These are phyloP conservation scores for Tor tambroides DNA, from an alignment of 2,113 vertebrate species.

Conservation along the genomic window DNA sequence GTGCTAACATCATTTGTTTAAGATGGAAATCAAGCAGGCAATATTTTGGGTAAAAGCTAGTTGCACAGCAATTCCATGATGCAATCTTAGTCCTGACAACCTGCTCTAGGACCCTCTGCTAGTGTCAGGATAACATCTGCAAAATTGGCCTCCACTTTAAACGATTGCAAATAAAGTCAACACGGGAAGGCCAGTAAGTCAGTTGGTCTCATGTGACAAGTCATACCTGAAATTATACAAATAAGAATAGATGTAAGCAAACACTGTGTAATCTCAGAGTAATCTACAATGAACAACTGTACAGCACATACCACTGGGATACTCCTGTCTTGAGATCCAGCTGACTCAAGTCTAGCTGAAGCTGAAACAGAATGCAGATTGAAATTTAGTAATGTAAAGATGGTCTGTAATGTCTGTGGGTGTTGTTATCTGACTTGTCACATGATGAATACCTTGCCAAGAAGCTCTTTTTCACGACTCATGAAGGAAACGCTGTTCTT, in stretches of 20 bases:
- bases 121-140: background rate
- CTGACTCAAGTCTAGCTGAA: slow-evolving; percentile 83
- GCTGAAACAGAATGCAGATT: slow-evolving; percentile 66
- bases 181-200: slow-evolving; percentile 45
- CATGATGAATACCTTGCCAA: slow-evolving; percentile 82
- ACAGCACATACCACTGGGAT: slow-evolving; percentile 81
- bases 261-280: background rate
- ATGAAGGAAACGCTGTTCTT: slow-evolving; percentile 90
- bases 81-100: background rate
- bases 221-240: slow-evolving; percentile 71
- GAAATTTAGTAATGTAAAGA: background rate
- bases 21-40: background rate
- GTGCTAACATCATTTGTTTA: background rate
- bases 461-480: slow-evolving; percentile 85
- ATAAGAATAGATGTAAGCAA: slow-evolving; percentile 29
- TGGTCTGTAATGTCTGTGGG: background rate
- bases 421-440: background rate
- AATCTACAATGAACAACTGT: background rate
- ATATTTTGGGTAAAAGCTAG: slow-evolving; percentile 1
- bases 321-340: slow-evolving; percentile 80
- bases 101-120: background rate
- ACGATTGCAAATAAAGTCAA: slow-evolving; percentile 56
- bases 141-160: slow-evolving; percentile 35
- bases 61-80: background rate
- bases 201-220: slow-evolving; percentile 73